Evolutionary conservation across 2,113 vertebrate species (phyloP).

Genomic region (Sminthopsis crassicaudata): DNA sequence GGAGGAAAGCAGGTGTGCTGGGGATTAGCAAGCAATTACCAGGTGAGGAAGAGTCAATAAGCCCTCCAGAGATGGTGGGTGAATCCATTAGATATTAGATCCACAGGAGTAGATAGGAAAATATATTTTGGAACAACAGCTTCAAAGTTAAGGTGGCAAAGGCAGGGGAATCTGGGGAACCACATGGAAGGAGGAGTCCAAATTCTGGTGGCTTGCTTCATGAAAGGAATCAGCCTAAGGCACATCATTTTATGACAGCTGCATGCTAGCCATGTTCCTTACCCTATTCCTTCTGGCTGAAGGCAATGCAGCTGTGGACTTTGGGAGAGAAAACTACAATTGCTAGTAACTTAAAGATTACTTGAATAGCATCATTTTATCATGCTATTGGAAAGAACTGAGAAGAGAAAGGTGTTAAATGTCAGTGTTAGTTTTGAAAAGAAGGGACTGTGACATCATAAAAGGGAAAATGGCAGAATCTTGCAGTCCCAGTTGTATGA

Average conservation of each 20-base stretch:
- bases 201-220: neutral
- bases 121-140: neutral
- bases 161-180: neutral
- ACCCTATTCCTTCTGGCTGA: neutral
- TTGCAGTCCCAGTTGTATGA: neutral
- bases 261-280: neutral
- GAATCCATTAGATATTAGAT: neutral
- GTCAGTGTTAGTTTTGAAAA: neutral
- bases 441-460: neutral
- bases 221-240: neutral
- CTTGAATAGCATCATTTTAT: neutral
- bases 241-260: neutral
- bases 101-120: neutral
- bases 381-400: neutral
- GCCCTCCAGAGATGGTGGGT: neutral
- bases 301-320: neutral
- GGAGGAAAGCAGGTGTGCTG: neutral
- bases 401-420: neutral
- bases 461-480: neutral
- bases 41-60: neutral
- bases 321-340: neutral
- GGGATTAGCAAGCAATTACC: neutral
- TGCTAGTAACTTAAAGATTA: neutral
- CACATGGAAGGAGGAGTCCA: neutral
- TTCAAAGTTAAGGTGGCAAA: neutral